Evolutionary conservation across 1,140 invertebrate species (phyloP).

Genomic region (Philopotamus ludificatus): DNA sequence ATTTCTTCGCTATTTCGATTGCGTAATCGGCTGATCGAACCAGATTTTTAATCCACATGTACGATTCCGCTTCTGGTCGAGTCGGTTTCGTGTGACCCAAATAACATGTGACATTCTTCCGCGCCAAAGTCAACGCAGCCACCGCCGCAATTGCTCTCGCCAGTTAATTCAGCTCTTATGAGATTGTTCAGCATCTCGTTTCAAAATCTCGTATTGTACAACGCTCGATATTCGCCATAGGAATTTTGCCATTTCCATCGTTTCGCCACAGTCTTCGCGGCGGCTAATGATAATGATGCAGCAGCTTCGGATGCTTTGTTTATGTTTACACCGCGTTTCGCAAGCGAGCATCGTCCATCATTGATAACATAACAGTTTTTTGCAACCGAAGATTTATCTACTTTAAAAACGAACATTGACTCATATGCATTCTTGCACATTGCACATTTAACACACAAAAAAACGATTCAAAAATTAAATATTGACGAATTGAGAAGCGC

Average conservation of each 20-base stretch:
- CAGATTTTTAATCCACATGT: conserved; percentile 3
- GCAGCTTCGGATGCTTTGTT: neutral
- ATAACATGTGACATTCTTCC: neutral
- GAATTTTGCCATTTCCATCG: neutral
- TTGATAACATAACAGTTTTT: no score
- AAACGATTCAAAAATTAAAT: no score
- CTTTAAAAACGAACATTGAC: no score
- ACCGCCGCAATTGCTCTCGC: neutral
- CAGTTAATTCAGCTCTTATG: neutral
- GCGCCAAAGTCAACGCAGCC: neutral
- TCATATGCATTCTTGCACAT: no score
- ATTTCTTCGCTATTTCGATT: conserved; percentile 18
- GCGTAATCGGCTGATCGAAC: conserved; percentile 8
- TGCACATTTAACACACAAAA: no score
- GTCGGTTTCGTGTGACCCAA: conserved; percentile 22
- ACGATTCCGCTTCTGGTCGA: conserved; percentile 18
- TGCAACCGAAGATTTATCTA: no score
- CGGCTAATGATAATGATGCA: neutral
- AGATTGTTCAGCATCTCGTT: neutral
- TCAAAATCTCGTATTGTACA: neutral
- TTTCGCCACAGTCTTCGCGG: neutral
- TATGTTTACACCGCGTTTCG: no score
- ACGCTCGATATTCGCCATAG: neutral
- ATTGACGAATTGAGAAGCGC: no score
- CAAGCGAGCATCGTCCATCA: no score